Evolutionary conservation across 2,113 vertebrate genomes (phyloP).

Genomic region (Felis catus): F.catus_Fca126_mat1.0 CM031418.1:102665001-102665500

Average conservation of each 20-base stretch:
- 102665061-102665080: background rate
- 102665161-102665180: background rate
- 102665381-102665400: background rate
- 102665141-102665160: background rate
- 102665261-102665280: background rate
- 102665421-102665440: background rate
- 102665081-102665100: background rate
- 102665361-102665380: background rate
- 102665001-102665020: conserved; percentile 29
- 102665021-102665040: conserved; percentile 25
- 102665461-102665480: background rate
- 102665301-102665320: background rate
- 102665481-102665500: conserved; percentile 20
- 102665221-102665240: background rate
- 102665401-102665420: background rate
- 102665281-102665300: background rate
- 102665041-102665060: background rate
- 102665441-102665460: conserved; percentile 21
- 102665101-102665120: background rate
- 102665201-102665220: background rate
- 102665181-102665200: background rate
- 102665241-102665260: background rate
- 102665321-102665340: background rate
- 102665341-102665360: background rate
- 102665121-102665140: background rate